phyloP scores from a whole-genome alignment of 2,113 vertebrate genomes.

The Boulengerochromis microlepis region DNA sequence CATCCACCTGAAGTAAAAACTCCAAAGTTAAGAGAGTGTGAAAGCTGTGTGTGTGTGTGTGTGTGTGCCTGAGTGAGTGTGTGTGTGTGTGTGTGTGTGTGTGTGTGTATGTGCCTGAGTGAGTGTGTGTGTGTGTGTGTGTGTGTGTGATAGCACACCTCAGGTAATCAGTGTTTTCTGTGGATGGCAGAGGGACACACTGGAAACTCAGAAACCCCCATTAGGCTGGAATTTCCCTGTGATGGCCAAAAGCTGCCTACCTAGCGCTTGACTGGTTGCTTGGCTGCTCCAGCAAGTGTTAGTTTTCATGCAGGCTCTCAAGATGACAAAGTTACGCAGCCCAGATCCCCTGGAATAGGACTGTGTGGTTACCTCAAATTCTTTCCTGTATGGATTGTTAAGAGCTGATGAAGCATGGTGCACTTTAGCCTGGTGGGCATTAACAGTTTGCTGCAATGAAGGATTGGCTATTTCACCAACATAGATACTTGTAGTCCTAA shows the following conservation, averaged over 20 bases:
- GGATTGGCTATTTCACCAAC: not conserved
- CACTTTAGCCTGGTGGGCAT: conserved; percentile 13
- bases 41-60: conserved; percentile 1
- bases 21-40: conserved; percentile 21
- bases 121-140: not conserved
- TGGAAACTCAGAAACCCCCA: conserved; percentile 60
- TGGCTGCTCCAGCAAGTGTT: conserved; percentile 56
- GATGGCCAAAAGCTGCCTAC: conserved; percentile 47
- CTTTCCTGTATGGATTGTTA: conserved; percentile 60
- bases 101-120: no score
- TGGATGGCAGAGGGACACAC: conserved; percentile 18
- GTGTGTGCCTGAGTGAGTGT: not conserved
- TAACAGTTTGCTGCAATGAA: conserved; percentile 1
- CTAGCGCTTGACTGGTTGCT: conserved; percentile 43
- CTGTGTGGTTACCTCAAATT: conserved; percentile 56
- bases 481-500: not conserved
- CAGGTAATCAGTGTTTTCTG: conserved; percentile 48
- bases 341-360: conserved; percentile 51
- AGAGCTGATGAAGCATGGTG: conserved; percentile 36
- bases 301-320: conserved; percentile 61
- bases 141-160: conserved; percentile 13
- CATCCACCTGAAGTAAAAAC: conserved; percentile 29
- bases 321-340: conserved; percentile 68
- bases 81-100: no score
- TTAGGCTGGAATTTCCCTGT: conserved; percentile 62